Evolutionary conservation across 2,888 invertebrate genomes (phyloP).

Genomic region (Oxystoma pomonae): DNA sequence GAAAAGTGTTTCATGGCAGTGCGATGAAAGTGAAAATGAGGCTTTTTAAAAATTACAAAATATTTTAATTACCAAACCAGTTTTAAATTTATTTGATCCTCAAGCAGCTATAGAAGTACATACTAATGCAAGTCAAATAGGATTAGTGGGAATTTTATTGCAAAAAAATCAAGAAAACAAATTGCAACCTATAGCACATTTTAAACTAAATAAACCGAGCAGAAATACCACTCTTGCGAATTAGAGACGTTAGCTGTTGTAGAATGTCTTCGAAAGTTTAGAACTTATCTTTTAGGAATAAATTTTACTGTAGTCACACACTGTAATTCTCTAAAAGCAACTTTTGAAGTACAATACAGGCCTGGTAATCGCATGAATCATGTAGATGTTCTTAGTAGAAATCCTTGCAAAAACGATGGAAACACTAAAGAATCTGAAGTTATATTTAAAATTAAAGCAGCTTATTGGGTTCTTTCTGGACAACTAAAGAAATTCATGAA

Average conservation of each 20-base stretch:
- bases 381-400: conserved; percentile 29
- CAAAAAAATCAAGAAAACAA: no score
- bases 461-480: background rate
- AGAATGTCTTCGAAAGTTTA: conserved; percentile 29
- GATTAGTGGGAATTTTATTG: no score
- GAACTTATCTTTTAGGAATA: background rate
- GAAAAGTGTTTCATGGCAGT: no score
- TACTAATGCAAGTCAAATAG: no score
- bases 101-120: no score
- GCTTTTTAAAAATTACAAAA: no score
- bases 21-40: no score
- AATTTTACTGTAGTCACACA: conserved; percentile 37
- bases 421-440: background rate
- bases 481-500: background rate
- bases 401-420: conserved; percentile 22
- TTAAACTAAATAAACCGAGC: no score
- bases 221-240: conserved; percentile 39
- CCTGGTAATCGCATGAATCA: conserved; percentile 26
- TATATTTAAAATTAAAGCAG: background rate
- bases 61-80: no score
- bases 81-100: no score
- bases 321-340: conserved; percentile 33
- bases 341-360: conserved; percentile 26
- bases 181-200: no score
- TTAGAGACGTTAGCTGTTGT: conserved; percentile 39